phyloP scores from a whole-genome alignment of 2,888 invertebrate species.

The Leistus spinibarbis region DNA sequence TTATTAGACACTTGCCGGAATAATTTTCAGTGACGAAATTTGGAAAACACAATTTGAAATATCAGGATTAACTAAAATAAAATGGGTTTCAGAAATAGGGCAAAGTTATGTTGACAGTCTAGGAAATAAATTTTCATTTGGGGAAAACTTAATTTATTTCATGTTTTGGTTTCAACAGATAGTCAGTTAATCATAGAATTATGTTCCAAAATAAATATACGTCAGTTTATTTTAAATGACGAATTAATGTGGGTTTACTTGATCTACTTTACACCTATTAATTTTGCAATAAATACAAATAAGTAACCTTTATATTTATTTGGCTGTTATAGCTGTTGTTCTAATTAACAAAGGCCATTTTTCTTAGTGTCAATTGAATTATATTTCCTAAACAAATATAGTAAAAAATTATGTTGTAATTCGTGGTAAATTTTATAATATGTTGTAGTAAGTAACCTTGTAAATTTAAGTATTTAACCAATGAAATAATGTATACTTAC shows the following conservation, averaged over 20 bases:
- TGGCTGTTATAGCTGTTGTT: too few relatives aligned
- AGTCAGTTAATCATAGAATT: background rate
- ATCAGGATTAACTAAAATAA: too few relatives aligned
- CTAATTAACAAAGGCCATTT: too few relatives aligned
- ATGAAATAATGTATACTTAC: too few relatives aligned
- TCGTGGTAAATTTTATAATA: too few relatives aligned
- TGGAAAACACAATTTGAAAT: background rate
- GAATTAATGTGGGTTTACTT: background rate
- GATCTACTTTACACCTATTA: background rate
- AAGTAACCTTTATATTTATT: too few relatives aligned
- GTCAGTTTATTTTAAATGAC: background rate
- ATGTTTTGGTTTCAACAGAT: background rate
- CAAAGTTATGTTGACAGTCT: background rate
- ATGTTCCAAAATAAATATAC: background rate
- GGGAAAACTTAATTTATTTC: background rate
- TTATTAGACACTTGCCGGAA: background rate
- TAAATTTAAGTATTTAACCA: too few relatives aligned
- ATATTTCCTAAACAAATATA: too few relatives aligned
- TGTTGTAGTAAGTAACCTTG: too few relatives aligned
- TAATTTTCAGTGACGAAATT: background rate
- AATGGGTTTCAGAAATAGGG: too few relatives aligned
- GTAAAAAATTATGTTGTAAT: too few relatives aligned
- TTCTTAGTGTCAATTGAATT: too few relatives aligned
- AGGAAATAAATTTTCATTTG: background rate
- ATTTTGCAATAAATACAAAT: background rate